Base-by-base conservation (phyloP, 2,797 vertebrate species). In the Craterocephalus amniculus region DNA sequence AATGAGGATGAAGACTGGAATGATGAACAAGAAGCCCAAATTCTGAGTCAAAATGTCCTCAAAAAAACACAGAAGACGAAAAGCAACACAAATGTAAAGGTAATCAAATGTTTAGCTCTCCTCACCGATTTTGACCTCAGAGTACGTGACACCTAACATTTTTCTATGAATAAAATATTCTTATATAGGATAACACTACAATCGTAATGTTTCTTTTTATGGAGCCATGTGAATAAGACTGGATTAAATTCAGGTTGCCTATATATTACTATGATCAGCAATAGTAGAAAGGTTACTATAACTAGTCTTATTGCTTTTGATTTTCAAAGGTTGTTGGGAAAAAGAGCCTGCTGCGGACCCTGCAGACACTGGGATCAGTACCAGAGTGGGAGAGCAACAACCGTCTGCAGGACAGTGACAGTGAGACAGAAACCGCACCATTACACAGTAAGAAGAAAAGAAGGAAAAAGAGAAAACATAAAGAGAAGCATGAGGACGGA, bases 1-100 rank as follows among this genome's bases (percentile, higher is more conserved):
- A 84, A 84, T 24, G 92, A 94, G 34, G 93, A 94, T 11, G 90
- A 93, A 67, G 90, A 94, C 58, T 95, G 95, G 95, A 89, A 81
- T 24, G 94, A 95, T 60, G 88, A 81, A 22, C 27, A 77, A 32
- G 88, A 88, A 5, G 69, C 67, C 63, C 51, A 80, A 38, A 40
- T 68, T 16, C 52, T 76, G 51, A 74, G 54, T 49, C 35, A 69
- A 36, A 18, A 58, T 45, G 76, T 76, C 6, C 63, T 72, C 20
- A 61, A 34, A 9, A 63, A 43, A 29, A 24, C 18, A 1, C 45
- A 74, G 49, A 66, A 72, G 36, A 0, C 38, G 1, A 71, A 38
- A 36, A 75, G 51, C 63, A 70, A 65, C 61, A 2, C 69, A 8
- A 29, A 74, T 58, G 40, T 58, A 2, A 87, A 85, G 83, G 92